Percentiles rank a stretch among this genome's conserved stretches.
phyloP scores from a whole-genome alignment of 2,888 invertebrate genomes.

The Lasioglossum marginatum region DNA sequence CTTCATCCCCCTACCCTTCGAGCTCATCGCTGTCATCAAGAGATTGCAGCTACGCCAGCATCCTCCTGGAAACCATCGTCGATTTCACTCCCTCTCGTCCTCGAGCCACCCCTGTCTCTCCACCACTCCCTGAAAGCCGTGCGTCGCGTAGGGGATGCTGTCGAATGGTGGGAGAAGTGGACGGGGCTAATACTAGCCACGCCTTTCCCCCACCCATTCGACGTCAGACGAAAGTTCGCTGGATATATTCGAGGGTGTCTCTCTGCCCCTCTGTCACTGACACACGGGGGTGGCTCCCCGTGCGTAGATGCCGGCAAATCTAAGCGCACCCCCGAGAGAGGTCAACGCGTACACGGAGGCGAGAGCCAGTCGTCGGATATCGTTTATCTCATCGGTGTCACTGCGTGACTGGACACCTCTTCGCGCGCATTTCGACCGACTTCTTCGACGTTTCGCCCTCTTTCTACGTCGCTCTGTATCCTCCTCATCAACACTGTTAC shows the following conservation, averaged over 20 bases:
- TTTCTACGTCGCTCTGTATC: neutral
- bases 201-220: conserved; percentile 50
- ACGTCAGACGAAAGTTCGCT: conserved; percentile 42
- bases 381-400: conserved; percentile 69
- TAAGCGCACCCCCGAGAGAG: conserved; percentile 61
- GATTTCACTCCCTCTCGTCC: conserved; percentile 6
- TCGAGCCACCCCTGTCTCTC: conserved; percentile 23
- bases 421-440: conserved; percentile 14
- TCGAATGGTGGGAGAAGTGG: conserved; percentile 67
- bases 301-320: conserved; percentile 50
- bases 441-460: no score
- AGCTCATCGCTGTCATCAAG: conserved; percentile 57
- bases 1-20: neutral
- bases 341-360: conserved; percentile 60
- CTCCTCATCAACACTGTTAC: neutral
- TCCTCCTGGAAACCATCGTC: conserved; percentile 60
- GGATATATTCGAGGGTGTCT: conserved; percentile 67
- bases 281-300: conserved; percentile 81
- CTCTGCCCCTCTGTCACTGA: conserved; percentile 76
- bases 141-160: conserved; percentile 45
- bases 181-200: conserved; percentile 63
- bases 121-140: conserved; percentile 1
- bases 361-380: conserved; percentile 63
- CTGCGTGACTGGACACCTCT: conserved; percentile 39
- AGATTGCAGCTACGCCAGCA: conserved; percentile 61